Conservation (phyloP, 2,797 vertebrate genomes). For the Anniella stebbinsi region DNA sequence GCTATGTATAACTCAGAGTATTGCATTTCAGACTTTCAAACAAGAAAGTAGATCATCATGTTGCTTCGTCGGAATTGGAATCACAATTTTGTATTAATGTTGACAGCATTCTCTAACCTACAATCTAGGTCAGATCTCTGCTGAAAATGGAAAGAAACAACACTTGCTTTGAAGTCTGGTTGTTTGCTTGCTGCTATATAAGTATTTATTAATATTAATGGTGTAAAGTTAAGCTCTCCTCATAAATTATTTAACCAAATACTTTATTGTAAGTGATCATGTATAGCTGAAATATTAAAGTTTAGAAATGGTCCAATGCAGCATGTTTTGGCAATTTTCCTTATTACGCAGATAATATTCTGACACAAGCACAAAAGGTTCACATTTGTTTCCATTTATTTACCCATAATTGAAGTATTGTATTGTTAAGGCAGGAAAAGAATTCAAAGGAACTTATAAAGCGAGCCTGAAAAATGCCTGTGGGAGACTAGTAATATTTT, state of each 20-base stretch:
- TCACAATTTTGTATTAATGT: conserved; percentile 23
- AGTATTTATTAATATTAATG: conserved; percentile 49
- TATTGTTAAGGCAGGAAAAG: conserved; percentile 6
- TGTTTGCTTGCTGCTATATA: conserved; percentile 45
- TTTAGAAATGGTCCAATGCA: conserved; percentile 21
- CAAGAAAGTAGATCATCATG: conserved; percentile 9
- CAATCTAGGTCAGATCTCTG: conserved; percentile 39
- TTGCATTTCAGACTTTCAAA: conserved; percentile 14
- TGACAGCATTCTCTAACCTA: conserved; percentile 31
- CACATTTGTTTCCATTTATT: conserved; percentile 47
- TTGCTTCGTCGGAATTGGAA: conserved; percentile 15
- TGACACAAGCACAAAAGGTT: conserved; percentile 31
- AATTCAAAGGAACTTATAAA: background rate
- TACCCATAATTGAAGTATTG: conserved; percentile 37
- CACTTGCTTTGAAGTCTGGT: conserved; percentile 43
- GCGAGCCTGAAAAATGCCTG: conserved; percentile 6
- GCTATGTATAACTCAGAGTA: conserved; percentile 1
- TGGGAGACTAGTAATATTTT: background rate
- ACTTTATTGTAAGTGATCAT: conserved; percentile 36
- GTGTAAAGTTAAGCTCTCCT: conserved; percentile 33
- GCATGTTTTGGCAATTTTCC: conserved; percentile 39
- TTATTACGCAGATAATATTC: conserved; percentile 24
- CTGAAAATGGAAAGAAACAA: conserved; percentile 38
- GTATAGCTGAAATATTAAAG: conserved; percentile 38
- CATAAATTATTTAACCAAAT: conserved; percentile 38